phyloP scores from a whole-genome alignment of 2,888 invertebrate species.

The Panorpa germanica region DNA sequence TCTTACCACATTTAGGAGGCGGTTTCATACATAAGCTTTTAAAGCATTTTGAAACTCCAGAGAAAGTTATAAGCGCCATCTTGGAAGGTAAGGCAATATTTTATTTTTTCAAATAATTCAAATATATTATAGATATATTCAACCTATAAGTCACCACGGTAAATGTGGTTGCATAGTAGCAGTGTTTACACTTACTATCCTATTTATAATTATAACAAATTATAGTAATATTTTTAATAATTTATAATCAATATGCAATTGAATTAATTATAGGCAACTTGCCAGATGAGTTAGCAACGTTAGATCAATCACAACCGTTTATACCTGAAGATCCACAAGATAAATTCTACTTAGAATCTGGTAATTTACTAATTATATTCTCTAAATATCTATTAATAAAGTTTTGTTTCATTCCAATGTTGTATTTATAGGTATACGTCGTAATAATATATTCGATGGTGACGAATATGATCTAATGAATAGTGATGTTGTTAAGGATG shows the following conservation, averaged over 20 bases:
- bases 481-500: slow-evolving; percentile 24
- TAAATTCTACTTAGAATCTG: slow-evolving; percentile 29
- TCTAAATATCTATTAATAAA: no score
- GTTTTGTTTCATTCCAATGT: no score
- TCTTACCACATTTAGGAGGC: slow-evolving; percentile 68
- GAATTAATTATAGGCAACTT: neutral
- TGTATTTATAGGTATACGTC: no score
- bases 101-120: neutral
- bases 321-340: slow-evolving; percentile 43
- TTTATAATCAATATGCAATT: no score
- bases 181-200: neutral
- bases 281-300: slow-evolving; percentile 7
- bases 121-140: neutral
- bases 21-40: slow-evolving; percentile 55
- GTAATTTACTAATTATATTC: no score
- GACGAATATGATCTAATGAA: slow-evolving; percentile 62
- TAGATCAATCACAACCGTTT: slow-evolving; percentile 34
- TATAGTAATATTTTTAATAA: slow-evolving; percentile 9
- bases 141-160: neutral
- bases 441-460: slow-evolving; percentile 51
- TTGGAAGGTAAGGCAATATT: slow-evolving; percentile 41
- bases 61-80: slow-evolving; percentile 64
- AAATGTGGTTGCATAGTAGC: slow-evolving; percentile 22
- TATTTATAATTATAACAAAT: neutral
- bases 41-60: slow-evolving; percentile 53